These are phyloP conservation scores for Choristoneura rosaceana DNA, from an alignment of 2,888 invertebrate genomes.

Conservation along the genomic window DNA sequence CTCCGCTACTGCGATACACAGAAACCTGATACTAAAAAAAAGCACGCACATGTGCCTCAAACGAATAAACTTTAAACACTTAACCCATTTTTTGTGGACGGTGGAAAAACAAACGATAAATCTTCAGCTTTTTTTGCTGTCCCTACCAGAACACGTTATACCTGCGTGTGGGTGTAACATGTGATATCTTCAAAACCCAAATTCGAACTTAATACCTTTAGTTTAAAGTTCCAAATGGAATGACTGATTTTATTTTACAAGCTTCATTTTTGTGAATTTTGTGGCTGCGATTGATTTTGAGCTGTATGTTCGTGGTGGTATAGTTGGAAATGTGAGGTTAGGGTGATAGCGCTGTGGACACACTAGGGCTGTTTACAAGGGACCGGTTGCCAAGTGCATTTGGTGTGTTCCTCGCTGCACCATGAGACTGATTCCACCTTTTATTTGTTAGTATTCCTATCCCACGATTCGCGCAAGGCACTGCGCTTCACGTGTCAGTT, in stretches of 20 bases:
- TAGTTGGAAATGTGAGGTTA: constrained; percentile 13
- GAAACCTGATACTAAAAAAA: constrained; percentile 49
- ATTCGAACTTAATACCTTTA: constrained; percentile 13
- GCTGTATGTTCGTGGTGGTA: constrained; percentile 8
- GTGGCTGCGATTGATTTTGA: background rate
- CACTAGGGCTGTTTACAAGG: constrained; percentile 50
- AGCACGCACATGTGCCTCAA: constrained; percentile 57
- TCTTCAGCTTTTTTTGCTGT: constrained; percentile 62
- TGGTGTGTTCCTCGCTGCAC: constrained; percentile 24
- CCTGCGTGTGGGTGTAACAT: constrained; percentile 60
- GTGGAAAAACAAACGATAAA: constrained; percentile 69
- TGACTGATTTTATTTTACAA: constrained; percentile 22
- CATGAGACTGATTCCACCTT: background rate
- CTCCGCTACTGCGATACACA: constrained; percentile 36
- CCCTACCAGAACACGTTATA: constrained; percentile 50
- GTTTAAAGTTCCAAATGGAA: background rate
- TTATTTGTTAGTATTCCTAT: too few species aligned
- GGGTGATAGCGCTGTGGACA: constrained; percentile 50
- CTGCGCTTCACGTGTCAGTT: too few species aligned
- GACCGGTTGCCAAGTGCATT: constrained; percentile 66
- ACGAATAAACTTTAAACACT: constrained; percentile 73
- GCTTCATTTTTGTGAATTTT: constrained; percentile 22
- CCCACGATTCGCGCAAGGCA: too few species aligned
- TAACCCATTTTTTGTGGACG: constrained; percentile 71
- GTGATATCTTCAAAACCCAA: constrained; percentile 52